A percentile compares a stretch with the other conserved stretches of the same genome.
Evolutionary conservation across 2,113 vertebrate genomes (phyloP).

Genomic region (Coregonus clupeaformis): DNA sequence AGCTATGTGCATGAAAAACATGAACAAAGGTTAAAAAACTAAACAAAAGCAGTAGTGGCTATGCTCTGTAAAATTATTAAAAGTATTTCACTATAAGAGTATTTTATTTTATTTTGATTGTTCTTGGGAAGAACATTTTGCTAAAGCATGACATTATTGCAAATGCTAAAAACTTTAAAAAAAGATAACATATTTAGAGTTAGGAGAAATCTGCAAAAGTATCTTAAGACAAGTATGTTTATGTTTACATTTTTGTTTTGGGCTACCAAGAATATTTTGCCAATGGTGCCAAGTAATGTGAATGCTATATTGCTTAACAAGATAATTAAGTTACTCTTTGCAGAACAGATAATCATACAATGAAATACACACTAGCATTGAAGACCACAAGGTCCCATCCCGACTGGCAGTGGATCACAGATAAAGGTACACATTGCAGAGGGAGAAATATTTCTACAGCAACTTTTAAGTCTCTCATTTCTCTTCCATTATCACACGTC

Average conservation of each 20-base stretch:
- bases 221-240: slow-evolving; percentile 88
- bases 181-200: slow-evolving; percentile 96
- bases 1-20: slow-evolving; percentile 99
- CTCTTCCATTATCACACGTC: slow-evolving; percentile 34
- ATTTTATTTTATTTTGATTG: slow-evolving; percentile 99
- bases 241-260: slow-evolving; percentile 88
- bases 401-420: slow-evolving; percentile 73
- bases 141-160: slow-evolving; percentile 99
- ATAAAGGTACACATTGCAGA: slow-evolving; percentile 61
- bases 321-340: slow-evolving; percentile 88
- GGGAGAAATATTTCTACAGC: slow-evolving; percentile 45
- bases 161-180: slow-evolving; percentile 76
- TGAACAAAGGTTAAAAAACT: slow-evolving; percentile 79
- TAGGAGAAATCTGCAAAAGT: slow-evolving; percentile 93
- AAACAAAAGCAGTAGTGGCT: slow-evolving; percentile 98
- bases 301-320: slow-evolving; percentile 94
- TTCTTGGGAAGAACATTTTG: slow-evolving; percentile 99
- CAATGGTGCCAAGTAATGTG: slow-evolving; percentile 99
- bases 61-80: slow-evolving; percentile 98
- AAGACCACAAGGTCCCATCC: slow-evolving; percentile 85
- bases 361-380: slow-evolving; percentile 80
- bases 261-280: slow-evolving; percentile 96
- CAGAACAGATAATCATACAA: slow-evolving; percentile 90
- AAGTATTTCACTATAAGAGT: slow-evolving; percentile 99
- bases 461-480: slow-evolving; percentile 51